These are phyloP conservation scores for Hyla sarda DNA, from an alignment of 2,113 vertebrate genomes.

Conservation along the genomic window DNA sequence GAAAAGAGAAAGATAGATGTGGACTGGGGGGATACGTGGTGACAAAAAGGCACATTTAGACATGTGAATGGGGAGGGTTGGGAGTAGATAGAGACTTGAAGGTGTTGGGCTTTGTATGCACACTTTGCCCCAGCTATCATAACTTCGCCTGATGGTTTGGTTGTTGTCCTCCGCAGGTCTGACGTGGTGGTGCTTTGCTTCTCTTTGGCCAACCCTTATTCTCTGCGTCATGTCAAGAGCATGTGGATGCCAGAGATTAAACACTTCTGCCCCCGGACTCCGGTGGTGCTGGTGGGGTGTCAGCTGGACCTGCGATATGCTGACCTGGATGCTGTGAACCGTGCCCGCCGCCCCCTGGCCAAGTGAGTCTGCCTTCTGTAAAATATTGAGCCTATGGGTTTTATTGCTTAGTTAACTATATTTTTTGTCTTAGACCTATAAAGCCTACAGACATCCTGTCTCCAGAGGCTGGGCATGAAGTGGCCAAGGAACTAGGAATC, in stretches of 20 bases:
- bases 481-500: slow-evolving; percentile 88
- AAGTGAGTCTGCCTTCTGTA: slow-evolving; percentile 74
- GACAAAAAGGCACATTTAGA: no score
- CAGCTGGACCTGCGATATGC: slow-evolving; percentile 93
- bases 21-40: no score
- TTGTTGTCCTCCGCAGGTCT: slow-evolving; percentile 70
- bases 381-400: background rate
- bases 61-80: no score
- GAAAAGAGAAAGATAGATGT: no score
- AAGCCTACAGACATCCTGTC: slow-evolving; percentile 88
- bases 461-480: slow-evolving; percentile 86
- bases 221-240: slow-evolving; percentile 86
- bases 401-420: background rate
- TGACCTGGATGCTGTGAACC: slow-evolving; percentile 90
- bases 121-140: rapidly evolving
- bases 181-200: slow-evolving; percentile 89
- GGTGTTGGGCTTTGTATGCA: background rate
- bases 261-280: slow-evolving; percentile 91
- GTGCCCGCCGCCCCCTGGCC: slow-evolving; percentile 84
- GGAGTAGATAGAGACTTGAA: background rate
- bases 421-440: slow-evolving; percentile 77
- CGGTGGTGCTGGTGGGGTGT: slow-evolving; percentile 91
- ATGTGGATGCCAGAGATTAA: slow-evolving; percentile 94
- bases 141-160: no score
- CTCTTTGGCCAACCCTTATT: slow-evolving; percentile 90